Base-by-base conservation (phyloP, 2,113 vertebrate genomes). In the Pterocles burchelli region DNA sequence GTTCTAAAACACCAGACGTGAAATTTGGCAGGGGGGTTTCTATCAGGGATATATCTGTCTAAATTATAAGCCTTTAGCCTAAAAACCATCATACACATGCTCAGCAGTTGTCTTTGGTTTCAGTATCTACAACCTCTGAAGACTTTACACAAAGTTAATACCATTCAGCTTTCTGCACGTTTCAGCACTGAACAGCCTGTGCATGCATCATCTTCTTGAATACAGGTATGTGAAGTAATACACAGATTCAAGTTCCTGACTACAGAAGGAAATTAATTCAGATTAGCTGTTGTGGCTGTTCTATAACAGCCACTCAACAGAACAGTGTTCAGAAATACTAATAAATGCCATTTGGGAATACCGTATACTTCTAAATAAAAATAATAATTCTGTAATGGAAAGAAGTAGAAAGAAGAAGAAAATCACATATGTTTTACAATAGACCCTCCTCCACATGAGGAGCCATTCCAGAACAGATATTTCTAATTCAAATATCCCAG, bases 141-240 rank as follows among this genome's bases (percentile, higher is more conserved):
- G 48, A 66, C 21, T 79, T 83, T 4, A 34, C 9, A 52, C 24
- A 21, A 68, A 55, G 43, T 54, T 38, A 63, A 7, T 17, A 68
- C 10, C 26, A 55, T 55, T 36, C 6, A 83, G 79, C 33, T 57
- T 85, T 49, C 49, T 65, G 25, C 13, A 88, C 38, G 41, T 65
- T 33, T 61, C 74, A 92, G 70, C 22, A 85, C 48, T 29, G 34
- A 78, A 14, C 24, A 38, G 58, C 26, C 62, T 65, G 29, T 17
- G 29, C 0, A 0, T 7, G 34, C 34, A 63, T 28, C 18, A 28
- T 6, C 1, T 0, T 36, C 55, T 70, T 49, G 22, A 88, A 43
- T 15, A 67, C 8, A 55, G 0, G 0, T 26, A 12, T n/a, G 26
- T 20, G 13, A 63, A 52, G 5, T 48, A 55, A 79, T 8, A 43